These are phyloP conservation scores for Platycercus adscitus DNA, from an alignment of 2,113 vertebrate species.

Conservation along the genomic window DNA sequence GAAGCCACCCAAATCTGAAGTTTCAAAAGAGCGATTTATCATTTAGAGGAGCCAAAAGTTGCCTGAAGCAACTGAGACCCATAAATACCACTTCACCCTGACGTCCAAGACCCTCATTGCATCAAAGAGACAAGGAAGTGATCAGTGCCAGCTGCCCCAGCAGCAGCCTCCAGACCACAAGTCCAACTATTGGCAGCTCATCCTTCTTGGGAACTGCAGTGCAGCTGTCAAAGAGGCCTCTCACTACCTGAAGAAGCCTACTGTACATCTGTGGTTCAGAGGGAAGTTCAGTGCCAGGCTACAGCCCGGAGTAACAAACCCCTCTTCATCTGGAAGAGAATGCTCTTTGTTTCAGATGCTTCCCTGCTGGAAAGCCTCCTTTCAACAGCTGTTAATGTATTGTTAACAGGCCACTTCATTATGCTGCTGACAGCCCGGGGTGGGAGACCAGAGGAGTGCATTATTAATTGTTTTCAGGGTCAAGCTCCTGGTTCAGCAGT, in stretches of 20 bases:
- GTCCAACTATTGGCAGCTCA: not conserved
- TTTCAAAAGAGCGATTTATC: conserved; percentile 48
- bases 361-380: conserved; percentile 31
- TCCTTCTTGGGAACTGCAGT: conserved; percentile 14
- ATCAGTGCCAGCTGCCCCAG: not conserved
- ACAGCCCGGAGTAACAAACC: not conserved
- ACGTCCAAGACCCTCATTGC: not conserved
- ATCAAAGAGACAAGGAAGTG: conserved; percentile 26
- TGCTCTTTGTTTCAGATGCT: not conserved
- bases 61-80: conserved; percentile 24
- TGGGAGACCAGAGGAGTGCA: conserved; percentile 4
- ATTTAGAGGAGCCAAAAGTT: conserved; percentile 32
- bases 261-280: not conserved
- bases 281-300: conserved; percentile 19
- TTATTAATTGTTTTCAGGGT: conserved; percentile 38
- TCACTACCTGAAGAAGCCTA: conserved; percentile 41
- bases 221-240: not conserved
- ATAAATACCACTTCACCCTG: conserved; percentile 15
- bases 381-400: not conserved
- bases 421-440: not conserved
- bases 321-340: not conserved
- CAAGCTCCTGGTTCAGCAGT: conserved; percentile 10
- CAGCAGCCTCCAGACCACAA: not conserved
- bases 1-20: conserved; percentile 40
- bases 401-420: conserved; percentile 15